Evolutionary conservation across 2,113 vertebrate genomes (phyloP), one percentile per base, ranked within the genome.

Genomic region (Proterorhinus semilunaris): DNA sequence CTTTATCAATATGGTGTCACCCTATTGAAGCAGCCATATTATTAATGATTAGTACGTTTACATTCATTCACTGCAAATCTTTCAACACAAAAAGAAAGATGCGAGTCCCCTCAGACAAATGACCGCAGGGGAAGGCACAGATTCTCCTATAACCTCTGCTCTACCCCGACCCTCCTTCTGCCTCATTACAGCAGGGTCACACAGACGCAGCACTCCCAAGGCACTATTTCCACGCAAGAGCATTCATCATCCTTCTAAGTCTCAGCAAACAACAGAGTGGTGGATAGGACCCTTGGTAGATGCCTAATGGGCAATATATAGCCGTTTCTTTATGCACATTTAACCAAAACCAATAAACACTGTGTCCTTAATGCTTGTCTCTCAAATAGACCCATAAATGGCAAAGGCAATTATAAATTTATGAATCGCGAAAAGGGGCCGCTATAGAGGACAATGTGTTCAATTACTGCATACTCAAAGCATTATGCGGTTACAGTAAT

Each of bases 151-250:
- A 71, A 85, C 74, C 74, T 57, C 48, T 52, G 62, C 71, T 71
- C 66, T 77, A 69, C 75, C 81, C 72, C 1, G 21, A 49, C 55
- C 54, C 75, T 81, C 72, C 71, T 80, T 81, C 64, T 72, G n/a
- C 17, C 74, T 87, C 79, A 84, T 87, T 86, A 83, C 61, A 70
- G 65, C 4, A 42, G 54, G 76, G 78, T 83, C 88, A 86, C 71
- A 85, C 69, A 72, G 52, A 36, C 53, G 57, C 17, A 49, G 50
- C 65, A 72, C 64, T 82, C 83, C 80, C 83, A 67, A 72, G 76
- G 27, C 72, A 67, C 72, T 72, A 51, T 78, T 83, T 48, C 44
- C 68, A 73, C 65, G 69, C 57, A 74, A 62, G 47, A 69, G 61
- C 76, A 83, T 84, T 68, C 73, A 75, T 87, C 83, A 86, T 21